These are phyloP conservation scores for Andrena flavipes DNA, from an alignment of 2,888 invertebrate species.

Conservation along the genomic window DNA sequence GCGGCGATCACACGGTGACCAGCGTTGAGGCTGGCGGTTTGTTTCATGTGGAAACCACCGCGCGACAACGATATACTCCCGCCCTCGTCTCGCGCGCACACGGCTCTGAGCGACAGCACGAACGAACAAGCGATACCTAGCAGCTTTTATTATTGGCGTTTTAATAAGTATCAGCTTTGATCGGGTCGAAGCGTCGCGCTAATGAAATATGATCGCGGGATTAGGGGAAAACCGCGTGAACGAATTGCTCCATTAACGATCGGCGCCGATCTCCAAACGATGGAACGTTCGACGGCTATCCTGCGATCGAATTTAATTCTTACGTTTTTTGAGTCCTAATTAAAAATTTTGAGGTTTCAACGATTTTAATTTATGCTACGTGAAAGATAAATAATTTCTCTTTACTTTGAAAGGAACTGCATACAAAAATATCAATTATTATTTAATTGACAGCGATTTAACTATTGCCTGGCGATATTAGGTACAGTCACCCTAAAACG, in stretches of 20 bases:
- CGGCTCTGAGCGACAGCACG: neutral
- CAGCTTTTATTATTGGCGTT: slow-evolving; percentile 67
- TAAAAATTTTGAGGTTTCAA: too few relatives aligned
- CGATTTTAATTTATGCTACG: too few relatives aligned
- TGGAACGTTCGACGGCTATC: slow-evolving; percentile 15
- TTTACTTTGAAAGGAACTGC: too few relatives aligned
- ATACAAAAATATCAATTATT: too few relatives aligned
- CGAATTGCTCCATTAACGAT: slow-evolving; percentile 65
- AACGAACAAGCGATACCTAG: neutral
- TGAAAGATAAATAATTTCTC: too few relatives aligned
- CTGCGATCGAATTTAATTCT: slow-evolving; percentile 11
- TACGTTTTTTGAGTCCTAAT: too few relatives aligned
- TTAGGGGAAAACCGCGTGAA: slow-evolving; percentile 68
- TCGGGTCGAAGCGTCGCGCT: slow-evolving; percentile 46
- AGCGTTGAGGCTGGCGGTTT: slow-evolving; percentile 61
- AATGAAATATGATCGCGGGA: slow-evolving; percentile 66
- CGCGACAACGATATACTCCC: slow-evolving; percentile 48
- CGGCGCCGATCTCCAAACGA: slow-evolving; percentile 32
- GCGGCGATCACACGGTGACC: slow-evolving; percentile 61
- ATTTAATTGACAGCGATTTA: too few relatives aligned
- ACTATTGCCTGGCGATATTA: too few relatives aligned
- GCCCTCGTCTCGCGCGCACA: slow-evolving; percentile 5
- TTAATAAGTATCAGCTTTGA: slow-evolving; percentile 73
- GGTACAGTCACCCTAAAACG: too few relatives aligned
- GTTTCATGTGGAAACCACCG: slow-evolving; percentile 71